These are phyloP conservation scores for Drosophila stalkeri DNA, from an alignment of 2,888 invertebrate genomes.

Conservation along the genomic window DNA sequence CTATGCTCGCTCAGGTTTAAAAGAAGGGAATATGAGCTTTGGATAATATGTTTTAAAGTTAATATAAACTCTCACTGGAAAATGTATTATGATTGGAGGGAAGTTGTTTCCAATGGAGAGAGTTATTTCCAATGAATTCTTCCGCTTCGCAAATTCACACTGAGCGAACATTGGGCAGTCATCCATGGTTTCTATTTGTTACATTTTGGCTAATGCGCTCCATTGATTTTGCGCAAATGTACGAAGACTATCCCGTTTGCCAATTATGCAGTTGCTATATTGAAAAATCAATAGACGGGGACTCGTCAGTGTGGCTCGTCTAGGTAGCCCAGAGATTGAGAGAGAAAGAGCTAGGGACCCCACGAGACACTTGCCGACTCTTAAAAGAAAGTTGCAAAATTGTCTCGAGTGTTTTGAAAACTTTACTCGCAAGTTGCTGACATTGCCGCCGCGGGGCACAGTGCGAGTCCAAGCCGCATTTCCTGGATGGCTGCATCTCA, in stretches of 20 bases:
- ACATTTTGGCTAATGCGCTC: constrained; percentile 40
- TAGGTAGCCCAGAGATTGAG: background rate
- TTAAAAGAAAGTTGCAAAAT: constrained; percentile 77
- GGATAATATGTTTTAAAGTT: background rate
- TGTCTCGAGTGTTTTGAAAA: constrained; percentile 81
- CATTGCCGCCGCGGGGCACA: constrained; percentile 28
- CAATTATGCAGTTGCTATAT: constrained; percentile 69
- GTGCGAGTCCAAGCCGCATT: constrained; percentile 65
- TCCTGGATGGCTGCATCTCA: constrained; percentile 65
- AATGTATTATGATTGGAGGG: background rate
- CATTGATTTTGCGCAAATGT: constrained; percentile 63
- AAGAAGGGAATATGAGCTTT: background rate
- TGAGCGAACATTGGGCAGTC: constrained; percentile 1
- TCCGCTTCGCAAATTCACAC: background rate
- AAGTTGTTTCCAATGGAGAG: no score
- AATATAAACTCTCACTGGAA: background rate
- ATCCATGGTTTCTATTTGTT: background rate
- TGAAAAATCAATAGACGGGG: constrained; percentile 67
- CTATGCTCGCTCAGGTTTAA: background rate
- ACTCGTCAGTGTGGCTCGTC: constrained; percentile 60
- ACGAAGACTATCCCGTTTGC: constrained; percentile 30
- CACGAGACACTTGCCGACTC: constrained; percentile 41
- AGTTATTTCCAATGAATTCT: background rate
- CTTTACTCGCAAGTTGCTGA: constrained; percentile 55
- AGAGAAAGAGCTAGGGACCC: background rate